Evolutionary conservation across 92 coral and sea anemone species (phyloP), one percentile per base, ranked within the genome.

Genomic region (Ricordea florida): DNA sequence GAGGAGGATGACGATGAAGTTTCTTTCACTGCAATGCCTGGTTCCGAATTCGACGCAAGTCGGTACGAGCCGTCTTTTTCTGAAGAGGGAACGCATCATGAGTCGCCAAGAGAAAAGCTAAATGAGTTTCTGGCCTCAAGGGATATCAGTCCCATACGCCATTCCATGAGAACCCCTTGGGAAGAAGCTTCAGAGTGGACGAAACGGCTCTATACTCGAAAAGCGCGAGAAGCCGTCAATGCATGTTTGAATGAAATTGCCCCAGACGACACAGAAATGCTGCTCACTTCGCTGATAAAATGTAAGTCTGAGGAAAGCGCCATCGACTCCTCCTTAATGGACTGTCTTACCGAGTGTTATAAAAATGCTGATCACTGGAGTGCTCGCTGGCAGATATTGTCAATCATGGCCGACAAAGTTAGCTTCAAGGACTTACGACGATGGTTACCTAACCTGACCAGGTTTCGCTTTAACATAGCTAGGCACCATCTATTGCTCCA

Each of bases 61-160:
- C n/a, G n/a, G n/a, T n/a, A n/a, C n/a, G n/a, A n/a, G n/a, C n/a
- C n/a, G n/a, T n/a, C n/a, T n/a, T n/a, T n/a, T n/a, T n/a, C n/a
- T n/a, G n/a, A n/a, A n/a, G n/a, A n/a, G n/a, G n/a, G n/a, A n/a
- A n/a, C n/a, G n/a, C n/a, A n/a, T n/a, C n/a, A n/a, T n/a, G n/a
- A n/a, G n/a, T n/a, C n/a, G n/a, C n/a, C n/a, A n/a, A n/a, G n/a
- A n/a, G n/a, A n/a, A n/a, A n/a, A n/a, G n/a, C n/a, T n/a, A n/a
- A n/a, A n/a, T n/a, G n/a, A n/a, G n/a, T n/a, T n/a, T n/a, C n/a
- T n/a, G n/a, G n/a, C n/a, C n/a, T n/a, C n/a, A n/a, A n/a, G n/a
- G n/a, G n/a, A n/a, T n/a, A n/a, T n/a, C 22, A 83, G 88, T 74
- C 78, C 88, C 44, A 66, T 83, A 37, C 80, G 88, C 45, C 20